Evolutionary conservation across 1,140 invertebrate species (phyloP), one percentile per base, ranked within the genome.

Genomic region (Bombus breviceps): DNA sequence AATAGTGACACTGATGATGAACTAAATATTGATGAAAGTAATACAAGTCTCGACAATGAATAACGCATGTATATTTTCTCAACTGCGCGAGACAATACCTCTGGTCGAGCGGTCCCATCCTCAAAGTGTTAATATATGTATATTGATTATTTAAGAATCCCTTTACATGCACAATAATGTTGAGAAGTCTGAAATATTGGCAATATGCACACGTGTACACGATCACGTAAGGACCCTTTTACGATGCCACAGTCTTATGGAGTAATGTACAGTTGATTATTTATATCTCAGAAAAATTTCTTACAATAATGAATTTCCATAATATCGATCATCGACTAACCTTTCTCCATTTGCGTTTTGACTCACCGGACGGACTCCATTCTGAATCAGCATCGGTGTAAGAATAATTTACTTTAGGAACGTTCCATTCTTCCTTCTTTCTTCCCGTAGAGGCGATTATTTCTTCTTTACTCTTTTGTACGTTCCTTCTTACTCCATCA

Each of bases 371-470:
- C 87, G 92, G 91, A 92, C 92, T 92, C 85, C 91, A 92, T 71
- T 95, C 94, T 59, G 90, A 86, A 89, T 94, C 93, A 64, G 91
- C 81, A 84, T 95, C 94, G 80, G 92, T 83, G 82, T 93, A 94
- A 76, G 86, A 91, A 88, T 95, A 95, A 91, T 93, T 94, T 57
- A 95, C 92, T 85, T 92, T 93, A 76, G 94, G 92, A 80, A 93
- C 86, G 83, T 93, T 53, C 18, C 47, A 22, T 93, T 88, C 94
- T 91, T 66, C 92, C 91, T 93, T 86, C 94, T 91, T 4, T 89
- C 92, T 88, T 92, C 88, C 74, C 87, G 91, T 18, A 84, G 69
- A 6, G 90, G 75, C 37, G 85, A 83, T 81, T 87, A 83, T 47
- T 73, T 89, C 83, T 92, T 90, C 43, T 91, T 90, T 39, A 77